Percentiles rank a stretch among this genome's conserved stretches.
phyloP scores from a whole-genome alignment of 2,797 vertebrate species.

The Sebastes matsubarae region DNA sequence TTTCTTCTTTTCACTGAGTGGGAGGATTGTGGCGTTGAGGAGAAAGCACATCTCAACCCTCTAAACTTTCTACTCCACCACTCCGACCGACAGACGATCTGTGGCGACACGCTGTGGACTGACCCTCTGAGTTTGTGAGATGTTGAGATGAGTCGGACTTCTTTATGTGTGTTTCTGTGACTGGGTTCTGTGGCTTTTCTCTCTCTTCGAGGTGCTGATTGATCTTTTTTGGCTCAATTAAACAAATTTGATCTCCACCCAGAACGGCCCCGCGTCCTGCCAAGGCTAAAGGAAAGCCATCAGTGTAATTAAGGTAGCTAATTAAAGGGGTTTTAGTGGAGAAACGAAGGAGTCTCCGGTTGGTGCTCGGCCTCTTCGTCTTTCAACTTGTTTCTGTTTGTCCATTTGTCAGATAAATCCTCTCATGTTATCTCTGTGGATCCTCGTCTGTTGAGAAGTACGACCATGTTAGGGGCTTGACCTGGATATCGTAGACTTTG shows the following conservation, averaged over 20 bases:
- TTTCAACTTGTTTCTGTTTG: neutral
- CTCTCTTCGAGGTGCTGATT: neutral
- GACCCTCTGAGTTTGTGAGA: no score
- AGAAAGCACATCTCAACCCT: no score
- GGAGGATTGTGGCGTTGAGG: no score
- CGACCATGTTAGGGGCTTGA: no score
- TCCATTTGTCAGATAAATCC: neutral
- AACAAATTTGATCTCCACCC: conserved; percentile 32
- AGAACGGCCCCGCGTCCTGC: neutral
- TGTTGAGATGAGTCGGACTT: no score
- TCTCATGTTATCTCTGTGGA: neutral
- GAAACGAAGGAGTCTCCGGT: neutral
- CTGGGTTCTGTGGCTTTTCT: no score
- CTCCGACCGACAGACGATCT: no score
- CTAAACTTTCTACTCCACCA: no score
- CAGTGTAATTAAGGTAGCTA: conserved; percentile 2
- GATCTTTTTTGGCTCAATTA: conserved; percentile 35
- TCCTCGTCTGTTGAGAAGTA: no score
- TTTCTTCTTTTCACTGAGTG: neutral
- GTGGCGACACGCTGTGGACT: no score
- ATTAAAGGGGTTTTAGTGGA: conserved; percentile 23
- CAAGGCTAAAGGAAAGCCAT: conserved; percentile 5
- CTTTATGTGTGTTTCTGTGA: no score
- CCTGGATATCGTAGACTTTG: no score
- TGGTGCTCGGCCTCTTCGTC: neutral